Evolutionary conservation across 2,113 vertebrate genomes (phyloP).

Genomic region (Cyanoderma ruficeps): DNA sequence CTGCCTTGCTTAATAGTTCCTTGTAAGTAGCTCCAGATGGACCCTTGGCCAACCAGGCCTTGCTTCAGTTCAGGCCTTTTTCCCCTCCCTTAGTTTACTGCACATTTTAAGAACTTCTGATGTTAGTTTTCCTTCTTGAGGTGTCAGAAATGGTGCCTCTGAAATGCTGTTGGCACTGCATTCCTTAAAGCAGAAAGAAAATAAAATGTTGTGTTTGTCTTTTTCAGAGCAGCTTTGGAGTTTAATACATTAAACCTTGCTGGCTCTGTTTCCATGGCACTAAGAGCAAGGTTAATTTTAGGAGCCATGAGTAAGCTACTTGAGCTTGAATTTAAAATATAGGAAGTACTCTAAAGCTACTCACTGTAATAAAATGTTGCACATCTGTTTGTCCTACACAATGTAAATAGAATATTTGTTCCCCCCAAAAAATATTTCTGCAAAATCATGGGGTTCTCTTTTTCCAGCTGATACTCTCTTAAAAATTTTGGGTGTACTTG

Average conservation of each 20-base stretch:
- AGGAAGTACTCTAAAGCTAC: not conserved
- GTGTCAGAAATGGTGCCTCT: not conserved
- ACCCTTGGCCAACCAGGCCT: not conserved
- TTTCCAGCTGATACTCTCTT: not conserved
- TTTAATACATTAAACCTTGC: not conserved
- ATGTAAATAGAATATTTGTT: not conserved
- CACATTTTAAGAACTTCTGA: not conserved
- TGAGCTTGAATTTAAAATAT: not conserved
- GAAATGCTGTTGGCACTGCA: not conserved
- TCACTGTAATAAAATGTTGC: not conserved
- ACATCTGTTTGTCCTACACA: not conserved
- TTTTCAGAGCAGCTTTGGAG: not conserved
- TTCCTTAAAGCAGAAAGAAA: not conserved
- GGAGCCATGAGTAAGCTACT: not conserved
- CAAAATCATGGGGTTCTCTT: not conserved
- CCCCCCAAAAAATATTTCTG: not conserved
- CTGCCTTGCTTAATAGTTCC: not conserved
- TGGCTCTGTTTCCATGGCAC: not conserved
- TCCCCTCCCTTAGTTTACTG: not conserved
- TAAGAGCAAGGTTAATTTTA: not conserved
- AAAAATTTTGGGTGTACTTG: not conserved
- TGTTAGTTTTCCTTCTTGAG: not conserved
- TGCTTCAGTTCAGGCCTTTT: not conserved
- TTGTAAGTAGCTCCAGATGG: not conserved
- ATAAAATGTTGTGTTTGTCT: not conserved